Base-by-base conservation (phyloP, 2,113 vertebrate species). In the Acanthochromis polyacanthus region DNA sequence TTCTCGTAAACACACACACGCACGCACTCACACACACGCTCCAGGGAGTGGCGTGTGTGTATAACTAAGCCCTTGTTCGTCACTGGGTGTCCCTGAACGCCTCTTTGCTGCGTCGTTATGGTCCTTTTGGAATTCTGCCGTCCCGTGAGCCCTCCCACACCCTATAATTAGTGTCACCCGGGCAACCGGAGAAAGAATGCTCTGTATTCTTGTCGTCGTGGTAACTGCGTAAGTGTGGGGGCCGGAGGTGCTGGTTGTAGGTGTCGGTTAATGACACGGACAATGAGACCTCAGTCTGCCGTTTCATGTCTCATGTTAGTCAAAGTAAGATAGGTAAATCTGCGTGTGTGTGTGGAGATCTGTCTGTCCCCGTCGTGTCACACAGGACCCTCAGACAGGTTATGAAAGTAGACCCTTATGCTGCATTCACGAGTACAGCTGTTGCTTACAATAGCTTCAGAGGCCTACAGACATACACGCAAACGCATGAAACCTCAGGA, bases 151-250 rank as follows among this genome's bases (percentile, higher is more conserved):
- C 74, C 87, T 87, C 88, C 89, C 82, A 93, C 83, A 87, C 91
- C 85, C 85, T 81, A 72, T 92, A 91, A 93, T 93, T 85, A 81
- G 70, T 81, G 86, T 93, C 84, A 84, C 91, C 90, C 52, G 40
- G 93, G 90, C 88, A 93, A 94, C 93, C 14, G 3, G 68, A 83
- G 83, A 84, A 93, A 91, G 90, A 93, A 92, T 93, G 86, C 89
- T 86, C 78, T 89, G 89, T 84, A 78, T 92, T 91, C 88, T 88
- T 82, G 83, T 89, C 52, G 62, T 78, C 22, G 73, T 83, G 76
- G 78, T 84, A 81, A 90, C 85, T 91, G 89, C 81, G 78, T 89
- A 85, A 92, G 89, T 69, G 75, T 15, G 51, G 76, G 70, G 73
- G 74, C 66, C 28, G 43, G 70, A 87, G 86, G 87, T 84, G 90